Base-by-base conservation (phyloP, 2,888 invertebrate genomes). In the Stegana nigrithorax region DNA sequence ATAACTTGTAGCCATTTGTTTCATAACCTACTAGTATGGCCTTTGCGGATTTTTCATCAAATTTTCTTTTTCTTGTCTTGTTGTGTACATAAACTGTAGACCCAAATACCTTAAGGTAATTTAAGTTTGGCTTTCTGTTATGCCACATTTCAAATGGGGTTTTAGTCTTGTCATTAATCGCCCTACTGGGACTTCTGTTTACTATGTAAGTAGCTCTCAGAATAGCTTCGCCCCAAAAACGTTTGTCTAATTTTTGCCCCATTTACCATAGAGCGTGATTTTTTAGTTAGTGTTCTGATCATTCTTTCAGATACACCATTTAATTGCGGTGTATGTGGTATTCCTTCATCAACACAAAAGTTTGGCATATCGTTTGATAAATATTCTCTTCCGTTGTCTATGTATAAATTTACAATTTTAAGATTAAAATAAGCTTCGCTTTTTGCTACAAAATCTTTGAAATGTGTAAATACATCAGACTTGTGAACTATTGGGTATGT, bases 261-360 rank as follows among this genome's bases (percentile, higher is more conserved):
- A 59, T n/a, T 67, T 59, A 85, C 8, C 71, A 84, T 73, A 32
- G 81, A 63, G 47, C 83, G 74, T 56, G 81, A 80, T 64, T 78
- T 83, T 71, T 84, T 82, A 10, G 80, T 79, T 44, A 85, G 72
- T 25, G 81, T 81, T 65, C 82, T 60, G 29, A 72, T 73, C 81
- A 84, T 83, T 4, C 83, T 68, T 57, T 66, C 64, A 12, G 66
- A 59, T 1, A 66, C 83, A 66, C 81, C 81, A 76, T 85, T 85
- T 70, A 76, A 74, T 70, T 84, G 81, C 59, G 83, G 84, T 23
- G 84, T 83, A 64, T 75, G 67, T 57, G 84, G 81, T 59, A 85
- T 80, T 60, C n/a, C n/a, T 69, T 75, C 81, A 67, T 76, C 53
- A 51, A 71, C 67, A 72, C 75, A 83, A 68, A 59, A 81, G 10